Percentiles rank a stretch among this genome's conserved stretches.
Conservation (phyloP, 2,797 vertebrate species). For the Emydoidea blandingii region DNA sequence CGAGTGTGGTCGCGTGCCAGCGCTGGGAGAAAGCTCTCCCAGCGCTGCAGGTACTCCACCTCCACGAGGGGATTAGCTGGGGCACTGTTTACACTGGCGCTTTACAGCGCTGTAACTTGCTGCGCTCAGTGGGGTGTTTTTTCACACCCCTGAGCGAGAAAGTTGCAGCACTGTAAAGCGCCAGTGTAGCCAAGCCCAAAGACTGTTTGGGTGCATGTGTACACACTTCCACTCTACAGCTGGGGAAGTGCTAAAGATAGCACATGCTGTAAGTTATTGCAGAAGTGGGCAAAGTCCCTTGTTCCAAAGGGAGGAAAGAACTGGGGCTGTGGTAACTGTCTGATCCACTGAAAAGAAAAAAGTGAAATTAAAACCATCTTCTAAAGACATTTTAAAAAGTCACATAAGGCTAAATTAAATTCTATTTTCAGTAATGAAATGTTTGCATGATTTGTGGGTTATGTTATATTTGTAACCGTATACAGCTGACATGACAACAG, state of each 20-base stretch:
- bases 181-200: background rate
- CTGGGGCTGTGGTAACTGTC: background rate
- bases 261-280: background rate
- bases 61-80: too few relatives aligned
- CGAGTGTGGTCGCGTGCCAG: too few relatives aligned
- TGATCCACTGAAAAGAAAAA: background rate
- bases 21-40: too few relatives aligned
- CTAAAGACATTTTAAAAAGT: background rate
- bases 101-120: too few relatives aligned
- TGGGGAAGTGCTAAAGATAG: background rate
- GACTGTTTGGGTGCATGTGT: background rate
- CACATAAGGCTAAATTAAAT: background rate
- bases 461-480: background rate
- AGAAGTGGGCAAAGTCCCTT: background rate
- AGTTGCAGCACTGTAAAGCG: too few relatives aligned
- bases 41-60: too few relatives aligned
- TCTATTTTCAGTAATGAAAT: background rate
- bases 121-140: too few relatives aligned
- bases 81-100: too few relatives aligned
- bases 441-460: background rate
- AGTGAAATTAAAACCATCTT: background rate
- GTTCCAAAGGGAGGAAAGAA: background rate
- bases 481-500: background rate
- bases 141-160: too few relatives aligned
- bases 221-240: background rate